These are phyloP conservation scores for Cetoscarus ocellatus DNA, from an alignment of 2,797 vertebrate genomes.

Conservation along the genomic window DNA sequence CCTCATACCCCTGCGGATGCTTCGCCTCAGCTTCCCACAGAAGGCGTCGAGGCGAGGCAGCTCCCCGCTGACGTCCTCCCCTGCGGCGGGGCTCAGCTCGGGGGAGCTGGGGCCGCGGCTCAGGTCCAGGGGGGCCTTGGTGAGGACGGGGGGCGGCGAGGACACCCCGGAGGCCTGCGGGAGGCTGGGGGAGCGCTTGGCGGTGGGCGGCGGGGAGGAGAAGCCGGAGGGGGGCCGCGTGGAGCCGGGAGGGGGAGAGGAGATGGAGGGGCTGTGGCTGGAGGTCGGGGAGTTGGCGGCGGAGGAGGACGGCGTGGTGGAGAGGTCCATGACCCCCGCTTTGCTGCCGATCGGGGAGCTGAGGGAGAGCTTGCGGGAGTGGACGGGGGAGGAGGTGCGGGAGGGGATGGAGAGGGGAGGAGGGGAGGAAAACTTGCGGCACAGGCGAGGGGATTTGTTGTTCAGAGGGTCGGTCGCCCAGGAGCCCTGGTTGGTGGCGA, in stretches of 20 bases:
- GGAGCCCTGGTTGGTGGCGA: slow-evolving; percentile 90
- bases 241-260: slow-evolving; percentile 81
- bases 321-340: slow-evolving; percentile 88
- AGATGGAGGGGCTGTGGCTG: slow-evolving; percentile 82
- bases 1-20: slow-evolving; percentile 89
- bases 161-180: slow-evolving; percentile 68
- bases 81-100: slow-evolving; percentile 84
- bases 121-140: slow-evolving; percentile 88
- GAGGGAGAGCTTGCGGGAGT: slow-evolving; percentile 92
- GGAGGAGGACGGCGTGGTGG: slow-evolving; percentile 85
- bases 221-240: slow-evolving; percentile 83
- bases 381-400: slow-evolving; percentile 91
- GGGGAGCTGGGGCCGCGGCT: slow-evolving; percentile 88
- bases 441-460: slow-evolving; percentile 93
- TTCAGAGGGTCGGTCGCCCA: slow-evolving; percentile 86
- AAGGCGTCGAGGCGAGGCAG: slow-evolving; percentile 90
- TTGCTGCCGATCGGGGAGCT: slow-evolving; percentile 88
- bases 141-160: slow-evolving; percentile 82
- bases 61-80: slow-evolving; percentile 86
- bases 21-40: slow-evolving; percentile 91
- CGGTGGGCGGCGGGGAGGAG: slow-evolving; percentile 85
- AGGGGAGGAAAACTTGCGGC: slow-evolving; percentile 95
- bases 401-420: slow-evolving; percentile 90
- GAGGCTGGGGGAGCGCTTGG: slow-evolving; percentile 85
- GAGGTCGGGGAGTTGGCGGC: slow-evolving; percentile 88